phyloP scores from a whole-genome alignment of 2,888 invertebrate genomes.

The Diachrysia chrysitis region DNA sequence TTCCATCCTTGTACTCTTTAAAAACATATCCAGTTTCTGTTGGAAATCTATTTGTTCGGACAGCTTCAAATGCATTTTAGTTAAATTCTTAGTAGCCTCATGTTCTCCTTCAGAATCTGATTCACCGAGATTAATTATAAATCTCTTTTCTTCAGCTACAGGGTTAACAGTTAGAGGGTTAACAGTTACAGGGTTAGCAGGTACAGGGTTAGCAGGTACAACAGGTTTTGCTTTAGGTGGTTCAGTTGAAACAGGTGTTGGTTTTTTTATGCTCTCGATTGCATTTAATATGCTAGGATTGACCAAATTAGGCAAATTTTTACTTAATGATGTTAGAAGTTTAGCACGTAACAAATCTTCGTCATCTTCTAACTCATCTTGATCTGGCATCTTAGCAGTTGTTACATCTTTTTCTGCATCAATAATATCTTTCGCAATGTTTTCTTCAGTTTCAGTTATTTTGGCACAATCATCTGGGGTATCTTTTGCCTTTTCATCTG shows the following conservation, averaged over 20 bases:
- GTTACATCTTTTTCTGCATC: constrained; percentile 41
- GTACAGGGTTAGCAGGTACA: constrained; percentile 32
- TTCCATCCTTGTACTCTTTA: constrained; percentile 83
- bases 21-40: constrained; percentile 81
- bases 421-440: constrained; percentile 15
- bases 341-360: constrained; percentile 90
- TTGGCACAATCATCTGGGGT: constrained; percentile 41
- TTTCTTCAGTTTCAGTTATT: constrained; percentile 36
- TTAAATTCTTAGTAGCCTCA: constrained; percentile 86
- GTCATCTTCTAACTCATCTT: constrained; percentile 89
- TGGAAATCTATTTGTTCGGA: constrained; percentile 83
- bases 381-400: constrained; percentile 52
- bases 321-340: constrained; percentile 89
- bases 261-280: constrained; percentile 53
- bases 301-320: constrained; percentile 85
- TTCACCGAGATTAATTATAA: constrained; percentile 82
- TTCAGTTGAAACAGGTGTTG: constrained; percentile 45
- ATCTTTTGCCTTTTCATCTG: constrained; percentile 78
- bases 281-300: constrained; percentile 67
- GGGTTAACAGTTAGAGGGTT: constrained; percentile 26
- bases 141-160: constrained; percentile 76
- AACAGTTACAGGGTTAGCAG: constrained; percentile 17
- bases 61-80: constrained; percentile 86
- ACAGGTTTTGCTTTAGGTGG: constrained; percentile 37
- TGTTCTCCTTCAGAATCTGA: constrained; percentile 87